These are phyloP conservation scores for Ceratotherium simum DNA, from an alignment of 2,113 vertebrate species.

Conservation along the genomic window DNA sequence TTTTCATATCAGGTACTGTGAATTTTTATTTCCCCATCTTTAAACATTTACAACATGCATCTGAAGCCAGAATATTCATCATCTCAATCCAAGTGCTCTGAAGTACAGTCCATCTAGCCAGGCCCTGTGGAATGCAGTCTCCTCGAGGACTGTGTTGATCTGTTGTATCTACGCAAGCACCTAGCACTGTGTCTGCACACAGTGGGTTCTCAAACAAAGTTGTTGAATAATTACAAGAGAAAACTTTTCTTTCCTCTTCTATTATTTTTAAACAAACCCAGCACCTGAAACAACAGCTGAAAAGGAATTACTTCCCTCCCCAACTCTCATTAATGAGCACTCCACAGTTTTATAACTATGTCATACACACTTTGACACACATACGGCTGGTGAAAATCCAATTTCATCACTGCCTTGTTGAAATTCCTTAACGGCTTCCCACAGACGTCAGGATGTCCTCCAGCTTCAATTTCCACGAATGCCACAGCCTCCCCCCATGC, in stretches of 20 bases:
- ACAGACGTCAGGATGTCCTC: neutral
- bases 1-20: neutral
- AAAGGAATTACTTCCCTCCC: neutral
- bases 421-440: neutral
- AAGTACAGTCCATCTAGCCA: neutral
- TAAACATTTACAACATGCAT: neutral
- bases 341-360: neutral
- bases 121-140: neutral
- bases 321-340: neutral
- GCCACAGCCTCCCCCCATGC: accelerated
- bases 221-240: neutral
- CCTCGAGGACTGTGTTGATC: neutral
- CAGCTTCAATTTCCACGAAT: neutral
- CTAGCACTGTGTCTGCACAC: neutral
- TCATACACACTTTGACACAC: neutral
- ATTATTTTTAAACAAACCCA: neutral
- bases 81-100: neutral
- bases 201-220: neutral
- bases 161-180: accelerated
- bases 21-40: neutral
- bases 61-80: neutral
- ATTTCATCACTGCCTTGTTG: neutral
- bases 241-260: neutral
- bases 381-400: neutral
- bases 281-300: neutral